Base-by-base conservation (phyloP, 2,113 vertebrate genomes). In the Apteryx mantelli region DNA sequence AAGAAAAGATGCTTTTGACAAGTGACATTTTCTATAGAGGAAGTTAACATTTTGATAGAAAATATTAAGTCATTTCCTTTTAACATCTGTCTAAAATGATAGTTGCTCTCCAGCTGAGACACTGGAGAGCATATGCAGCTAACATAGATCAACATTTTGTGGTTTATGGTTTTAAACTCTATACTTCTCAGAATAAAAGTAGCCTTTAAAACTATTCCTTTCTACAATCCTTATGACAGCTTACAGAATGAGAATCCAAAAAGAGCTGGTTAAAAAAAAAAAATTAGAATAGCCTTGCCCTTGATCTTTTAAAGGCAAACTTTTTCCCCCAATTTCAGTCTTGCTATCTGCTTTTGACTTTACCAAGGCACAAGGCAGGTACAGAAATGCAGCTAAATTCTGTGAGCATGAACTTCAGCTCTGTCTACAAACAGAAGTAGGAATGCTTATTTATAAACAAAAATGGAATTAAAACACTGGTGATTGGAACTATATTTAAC, bases 51-150 rank as follows among this genome's bases (percentile, higher is more conserved):
- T 88, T 63, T 71, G 71, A 86, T 64, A 91, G 85, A 95, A 95
- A 95, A 88, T 83, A 86, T 66, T 55, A 91, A 95, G 58, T 95
- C 87, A 94, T 76, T 97, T 96, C 94, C 96, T 93, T n/a, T 55
- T 25, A 95, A 81, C 85, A 80, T 83, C 24, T 94, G 88, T 85
- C 60, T 83, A 77, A 58, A 89, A 74, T 0, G 64, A 97, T 66
- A 91, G 60, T 17, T 11, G 5, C 17, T 50, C 52, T 70, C 40
- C 28, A 74, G 50, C 44, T 64, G 28, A 87, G 74, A 71, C 52
- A 82, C 56, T 91, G 42, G 7, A 88, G 36, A 76, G 30, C 25
- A 55, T 61, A 34, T 76, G 42, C 34, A 74, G 40, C 88, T 63
- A 58, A 24, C 2, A n/a, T 4, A 56, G 26, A 81, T 28, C 7